phyloP scores from a whole-genome alignment of 2,797 vertebrate species.

The Pitangus sulphuratus region DNA sequence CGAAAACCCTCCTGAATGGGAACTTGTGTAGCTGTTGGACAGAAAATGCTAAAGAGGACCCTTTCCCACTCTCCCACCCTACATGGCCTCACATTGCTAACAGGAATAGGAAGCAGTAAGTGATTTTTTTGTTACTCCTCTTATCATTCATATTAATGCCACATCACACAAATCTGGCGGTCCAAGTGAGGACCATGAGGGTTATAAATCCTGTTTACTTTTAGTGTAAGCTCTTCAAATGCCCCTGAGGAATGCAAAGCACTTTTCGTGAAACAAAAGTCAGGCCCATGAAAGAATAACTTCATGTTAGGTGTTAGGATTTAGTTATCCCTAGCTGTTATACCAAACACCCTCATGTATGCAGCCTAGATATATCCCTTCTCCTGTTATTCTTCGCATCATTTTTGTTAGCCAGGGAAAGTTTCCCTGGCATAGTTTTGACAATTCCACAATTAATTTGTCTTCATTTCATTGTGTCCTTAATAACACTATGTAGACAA shows the following conservation, averaged over 20 bases:
- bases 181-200: not conserved
- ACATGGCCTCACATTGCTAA: not conserved
- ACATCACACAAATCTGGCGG: not conserved
- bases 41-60: not conserved
- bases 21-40: not conserved
- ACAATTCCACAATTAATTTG: slow-evolving; percentile 50
- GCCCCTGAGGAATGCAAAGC: not conserved
- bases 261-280: not conserved
- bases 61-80: not conserved
- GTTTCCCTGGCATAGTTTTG: not conserved
- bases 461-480: slow-evolving; percentile 39
- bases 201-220: not conserved
- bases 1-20: accelerated
- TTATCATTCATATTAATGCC: not conserved
- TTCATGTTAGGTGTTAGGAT: not conserved
- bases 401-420: not conserved
- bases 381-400: not conserved
- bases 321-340: not conserved
- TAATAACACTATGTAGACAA: slow-evolving; percentile 16
- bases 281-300: not conserved
- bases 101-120: not conserved
- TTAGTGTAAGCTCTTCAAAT: not conserved
- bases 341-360: not conserved
- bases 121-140: not conserved
- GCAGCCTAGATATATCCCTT: not conserved